Evolutionary conservation across 2,113 vertebrate species (phyloP).

Genomic region (Setophaga kirtlandii): DNA sequence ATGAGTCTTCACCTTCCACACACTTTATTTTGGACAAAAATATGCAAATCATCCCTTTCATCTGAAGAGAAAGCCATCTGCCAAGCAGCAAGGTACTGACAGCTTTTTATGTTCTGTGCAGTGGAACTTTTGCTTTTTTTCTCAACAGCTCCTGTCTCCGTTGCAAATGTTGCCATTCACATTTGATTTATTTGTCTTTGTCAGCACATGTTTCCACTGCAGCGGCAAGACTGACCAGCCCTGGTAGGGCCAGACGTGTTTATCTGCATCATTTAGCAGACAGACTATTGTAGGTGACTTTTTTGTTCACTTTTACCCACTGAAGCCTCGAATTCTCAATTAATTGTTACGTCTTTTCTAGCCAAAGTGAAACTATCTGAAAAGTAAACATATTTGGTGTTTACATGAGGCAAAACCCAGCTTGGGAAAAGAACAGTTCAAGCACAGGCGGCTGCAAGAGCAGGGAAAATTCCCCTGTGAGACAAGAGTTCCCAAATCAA

Average conservation of each 20-base stretch:
- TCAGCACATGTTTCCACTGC: background rate
- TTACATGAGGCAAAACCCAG: slow-evolving; percentile 41
- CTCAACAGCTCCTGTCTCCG: background rate
- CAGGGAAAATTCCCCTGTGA: slow-evolving; percentile 45
- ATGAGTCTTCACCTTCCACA: slow-evolving; percentile 20
- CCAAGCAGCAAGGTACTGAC: background rate
- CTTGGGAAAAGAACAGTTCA: slow-evolving; percentile 33
- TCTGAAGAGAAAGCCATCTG: background rate
- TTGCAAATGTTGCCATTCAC: background rate
- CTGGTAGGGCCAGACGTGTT: background rate
- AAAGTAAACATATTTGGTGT: slow-evolving; percentile 47
- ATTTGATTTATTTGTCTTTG: slow-evolving; percentile 9
- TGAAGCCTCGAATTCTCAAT: slow-evolving; percentile 26
- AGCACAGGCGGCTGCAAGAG: background rate
- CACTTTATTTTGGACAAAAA: background rate
- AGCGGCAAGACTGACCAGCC: background rate
- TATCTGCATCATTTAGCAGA: background rate
- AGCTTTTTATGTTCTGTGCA: background rate
- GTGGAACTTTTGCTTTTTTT: background rate
- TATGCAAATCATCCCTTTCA: background rate
- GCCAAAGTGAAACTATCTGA: slow-evolving; percentile 7
- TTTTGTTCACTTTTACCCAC: slow-evolving; percentile 40
- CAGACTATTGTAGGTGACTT: background rate
- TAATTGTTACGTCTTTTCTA: slow-evolving; percentile 13
- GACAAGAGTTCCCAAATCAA: slow-evolving; percentile 29